Percentiles rank a stretch among this genome's conserved stretches.
Evolutionary conservation across 2,888 invertebrate genomes (phyloP).

Genomic region (Dilophus febrilis): DNA sequence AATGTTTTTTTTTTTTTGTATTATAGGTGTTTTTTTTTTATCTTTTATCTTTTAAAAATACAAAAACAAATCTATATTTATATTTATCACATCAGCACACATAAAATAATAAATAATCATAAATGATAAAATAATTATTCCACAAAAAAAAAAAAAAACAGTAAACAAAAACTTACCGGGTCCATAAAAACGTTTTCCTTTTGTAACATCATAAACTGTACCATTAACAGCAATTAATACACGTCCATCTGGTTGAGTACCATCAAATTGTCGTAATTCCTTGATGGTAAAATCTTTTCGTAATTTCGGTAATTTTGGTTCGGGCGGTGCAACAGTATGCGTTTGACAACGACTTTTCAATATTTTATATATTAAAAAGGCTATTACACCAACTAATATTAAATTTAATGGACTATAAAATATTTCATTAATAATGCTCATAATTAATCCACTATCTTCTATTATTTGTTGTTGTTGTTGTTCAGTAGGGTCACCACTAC

Average conservation of each 20-base stretch:
- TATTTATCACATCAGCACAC: no score
- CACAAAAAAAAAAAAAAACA: no score
- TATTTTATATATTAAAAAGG: conserved; percentile 58
- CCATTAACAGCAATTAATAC: conserved; percentile 88
- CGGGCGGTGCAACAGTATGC: conserved; percentile 22
- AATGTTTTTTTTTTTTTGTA: no score
- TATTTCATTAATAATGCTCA: conserved; percentile 39
- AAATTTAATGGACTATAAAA: conserved; percentile 55
- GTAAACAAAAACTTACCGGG: conserved; percentile 3
- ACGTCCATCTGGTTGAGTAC: conserved; percentile 69
- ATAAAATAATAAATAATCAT: no score
- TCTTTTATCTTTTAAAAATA: no score
- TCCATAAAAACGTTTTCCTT: conserved; percentile 38
- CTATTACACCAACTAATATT: conserved; percentile 47
- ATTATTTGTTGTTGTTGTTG: no score
- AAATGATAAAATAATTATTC: no score
- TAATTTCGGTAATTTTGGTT: conserved; percentile 59
- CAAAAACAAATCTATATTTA: no score
- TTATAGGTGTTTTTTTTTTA: no score
- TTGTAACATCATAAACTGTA: conserved; percentile 87
- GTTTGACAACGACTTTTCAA: conserved; percentile 36
- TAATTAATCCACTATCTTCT: conserved; percentile 19
- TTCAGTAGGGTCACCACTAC: no score
- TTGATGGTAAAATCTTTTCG: conserved; percentile 79
- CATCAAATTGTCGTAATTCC: conserved; percentile 75